Evolutionary conservation across 2,113 vertebrate genomes (phyloP), one percentile per base, ranked within the genome.

Genomic region (Polypterus bichir): DNA sequence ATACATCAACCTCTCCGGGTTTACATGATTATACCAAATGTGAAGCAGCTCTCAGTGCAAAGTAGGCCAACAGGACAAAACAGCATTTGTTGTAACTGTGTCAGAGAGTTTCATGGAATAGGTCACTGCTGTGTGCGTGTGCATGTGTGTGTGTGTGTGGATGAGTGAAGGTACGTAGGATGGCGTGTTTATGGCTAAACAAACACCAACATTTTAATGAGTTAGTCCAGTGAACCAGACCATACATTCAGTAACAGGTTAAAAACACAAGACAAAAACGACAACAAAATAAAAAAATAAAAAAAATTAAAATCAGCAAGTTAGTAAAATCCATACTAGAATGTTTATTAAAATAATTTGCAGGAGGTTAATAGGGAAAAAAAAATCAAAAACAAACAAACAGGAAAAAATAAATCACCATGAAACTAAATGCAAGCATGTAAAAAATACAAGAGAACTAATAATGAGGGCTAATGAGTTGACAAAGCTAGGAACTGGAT

Each of bases 301-400:
- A 27, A 27, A 70, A 73, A 65, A 76, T 71, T 73, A 84, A 84
- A 79, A 81, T 86, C 85, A 88, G 86, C 86, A 83, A 85, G 85
- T 89, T 89, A 89, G 86, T 89, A 87, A 86, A 86, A 88, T 86
- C 87, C 83, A 81, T 87, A 87, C 85, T 89, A 86, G 84, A 88
- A 89, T 86, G 84, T 88, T 89, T 88, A 88, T 89, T 88, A 88
- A 89, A 89, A 86, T 88, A 88, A 88, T 87, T 86, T 84, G 77
- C 81, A 85, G 63, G 69, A 81, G 83, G 83, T 88, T 87, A 88
- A 87, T 87, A 88, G 85, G 81, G 83, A 85, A 74, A 83, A 88
- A 88, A 79, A 87, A 27, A 27, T 27, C 27, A 27, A 27, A 27
- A 27, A 27, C 27, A 27, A 27, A 27, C 27, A 27, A 27, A 27